Evolutionary conservation across 2,113 vertebrate genomes (phyloP).

Genomic region (Dicrurus megarhynchus): DNA sequence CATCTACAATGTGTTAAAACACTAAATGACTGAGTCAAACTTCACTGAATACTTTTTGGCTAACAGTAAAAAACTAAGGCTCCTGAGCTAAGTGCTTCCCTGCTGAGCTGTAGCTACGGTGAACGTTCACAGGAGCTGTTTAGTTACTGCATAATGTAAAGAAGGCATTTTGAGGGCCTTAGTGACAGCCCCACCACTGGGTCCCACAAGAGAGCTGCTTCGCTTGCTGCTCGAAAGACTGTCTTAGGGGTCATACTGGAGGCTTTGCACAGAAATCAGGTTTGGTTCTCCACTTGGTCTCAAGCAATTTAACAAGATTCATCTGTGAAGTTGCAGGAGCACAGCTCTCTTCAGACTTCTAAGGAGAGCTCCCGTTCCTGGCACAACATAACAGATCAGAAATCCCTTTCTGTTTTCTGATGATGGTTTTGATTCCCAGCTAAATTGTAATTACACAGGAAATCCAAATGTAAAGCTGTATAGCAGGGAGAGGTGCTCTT

Average conservation of each 20-base stretch:
- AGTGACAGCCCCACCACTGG: not conserved
- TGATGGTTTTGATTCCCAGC: conserved; percentile 24
- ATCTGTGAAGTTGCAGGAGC: not conserved
- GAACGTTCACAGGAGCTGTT: not conserved
- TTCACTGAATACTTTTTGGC: not conserved
- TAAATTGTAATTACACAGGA: conserved; percentile 26
- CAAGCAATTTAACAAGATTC: not conserved
- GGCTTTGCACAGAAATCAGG: not conserved
- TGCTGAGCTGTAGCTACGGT: not conserved
- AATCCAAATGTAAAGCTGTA: conserved; percentile 32
- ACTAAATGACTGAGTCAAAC: not conserved
- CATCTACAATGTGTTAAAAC: not conserved
- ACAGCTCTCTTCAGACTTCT: not conserved
- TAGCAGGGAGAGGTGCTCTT: conserved; percentile 15
- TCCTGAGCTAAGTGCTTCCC: not conserved
- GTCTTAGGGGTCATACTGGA: not conserved
- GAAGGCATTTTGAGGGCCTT: not conserved
- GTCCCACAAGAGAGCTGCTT: not conserved
- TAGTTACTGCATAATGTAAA: not conserved
- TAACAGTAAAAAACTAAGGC: not conserved
- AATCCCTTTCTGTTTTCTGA: conserved; percentile 45
- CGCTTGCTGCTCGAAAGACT: rapidly evolving
- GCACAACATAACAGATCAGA: conserved; percentile 7
- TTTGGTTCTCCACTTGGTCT: not conserved
- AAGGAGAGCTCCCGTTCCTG: not conserved